Conservation (phyloP, 2,797 vertebrate species). For the Argya squamiceps region DNA sequence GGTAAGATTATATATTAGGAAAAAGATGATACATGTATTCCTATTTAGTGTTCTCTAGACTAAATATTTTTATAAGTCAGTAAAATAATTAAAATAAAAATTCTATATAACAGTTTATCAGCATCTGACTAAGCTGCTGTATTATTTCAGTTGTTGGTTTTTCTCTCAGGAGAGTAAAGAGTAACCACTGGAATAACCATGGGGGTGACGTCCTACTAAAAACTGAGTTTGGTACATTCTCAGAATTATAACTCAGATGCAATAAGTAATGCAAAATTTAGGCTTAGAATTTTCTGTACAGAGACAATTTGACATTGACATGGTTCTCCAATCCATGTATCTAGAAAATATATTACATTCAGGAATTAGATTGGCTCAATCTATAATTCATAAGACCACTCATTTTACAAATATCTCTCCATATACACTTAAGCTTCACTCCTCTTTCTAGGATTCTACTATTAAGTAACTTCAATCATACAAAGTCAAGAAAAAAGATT, state of each 20-base stretch:
- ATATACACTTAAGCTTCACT: not conserved
- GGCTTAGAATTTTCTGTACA: not conserved
- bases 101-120: not conserved
- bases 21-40: not conserved
- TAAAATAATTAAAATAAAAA: not conserved
- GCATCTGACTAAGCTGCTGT: not conserved
- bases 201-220: not conserved
- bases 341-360: not conserved
- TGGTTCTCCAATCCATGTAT: not conserved
- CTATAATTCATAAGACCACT: not conserved
- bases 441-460: not conserved
- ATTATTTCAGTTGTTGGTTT: not conserved
- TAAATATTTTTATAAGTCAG: not conserved
- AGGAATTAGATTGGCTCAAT: not conserved
- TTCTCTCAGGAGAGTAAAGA: not conserved
- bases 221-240: not conserved
- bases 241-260: not conserved
- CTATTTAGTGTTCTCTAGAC: not conserved
- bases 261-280: not conserved
- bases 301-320: not conserved
- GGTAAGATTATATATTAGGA: not conserved
- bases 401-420: not conserved
- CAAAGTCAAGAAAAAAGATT: not conserved
- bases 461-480: not conserved
- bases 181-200: not conserved